Evolutionary conservation across 2,113 vertebrate genomes (phyloP), one percentile per base, ranked within the genome.

Genomic region (Halichoeres trimaculatus): DNA sequence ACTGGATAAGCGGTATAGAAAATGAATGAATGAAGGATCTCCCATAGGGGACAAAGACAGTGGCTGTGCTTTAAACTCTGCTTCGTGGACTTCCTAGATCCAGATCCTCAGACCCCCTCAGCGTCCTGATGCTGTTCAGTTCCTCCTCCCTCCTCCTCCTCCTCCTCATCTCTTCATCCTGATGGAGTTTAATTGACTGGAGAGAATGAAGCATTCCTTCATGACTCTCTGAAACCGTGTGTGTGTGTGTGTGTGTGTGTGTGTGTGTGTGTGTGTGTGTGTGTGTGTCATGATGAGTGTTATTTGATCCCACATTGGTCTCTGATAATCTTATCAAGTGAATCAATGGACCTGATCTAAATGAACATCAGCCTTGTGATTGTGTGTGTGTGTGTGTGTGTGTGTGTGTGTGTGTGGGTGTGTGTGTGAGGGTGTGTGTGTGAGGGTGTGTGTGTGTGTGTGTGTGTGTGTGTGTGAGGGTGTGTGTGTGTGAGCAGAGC

Each of bases 241-340:
- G 30, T 26, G 19, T 58, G 43, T 41, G 45, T 59, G 55, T 52
- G 34, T 53, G 43, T 45, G 34, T 34, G 35, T 43, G 24, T 54
- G 20, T 48, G 48, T 53, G 22, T 36, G 35, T 35, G 45, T 19
- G 48, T 55, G 47, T 26, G 43, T 57, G 26, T 36, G 66, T 58
- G 54, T 48, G 66, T 70, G 10, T 30, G 54, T 51, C 12, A 20
- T 24, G 14, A 45, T 23, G 54, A 59, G 30, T 2, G 36, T 35
- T 47, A 48, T 40, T 59, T 60, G 53, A 52, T 64, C 40, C 47
- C 64, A 60, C 54, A 10, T 56, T 56, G 61, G 2, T 61, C 34
- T 61, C 45, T 52, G 20, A 61, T 70, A 56, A 61, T 58, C 36
- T 35, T 1, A 63, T 55, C 34, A 62, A 57, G 20, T 41, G 41